Conservation (phyloP, 2,888 invertebrate species). For the Campoletis raptor region DNA sequence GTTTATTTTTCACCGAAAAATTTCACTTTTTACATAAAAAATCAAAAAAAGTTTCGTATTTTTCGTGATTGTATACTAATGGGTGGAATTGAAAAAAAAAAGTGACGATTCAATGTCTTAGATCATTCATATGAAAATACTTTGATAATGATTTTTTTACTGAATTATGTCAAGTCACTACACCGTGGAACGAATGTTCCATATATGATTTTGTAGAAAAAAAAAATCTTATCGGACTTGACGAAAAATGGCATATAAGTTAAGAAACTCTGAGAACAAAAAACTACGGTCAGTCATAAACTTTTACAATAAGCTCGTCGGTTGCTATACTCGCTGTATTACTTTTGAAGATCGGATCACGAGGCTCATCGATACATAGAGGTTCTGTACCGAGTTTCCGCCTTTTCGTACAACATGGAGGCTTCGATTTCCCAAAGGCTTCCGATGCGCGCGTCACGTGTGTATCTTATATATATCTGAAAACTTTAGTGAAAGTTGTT, state of each 20-base stretch:
- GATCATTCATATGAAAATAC: not conserved
- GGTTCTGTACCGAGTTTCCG: slow-evolving; percentile 4
- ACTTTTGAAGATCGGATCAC: slow-evolving; percentile 35
- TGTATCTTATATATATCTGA: slow-evolving; percentile 27
- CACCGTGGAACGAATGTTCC: not conserved
- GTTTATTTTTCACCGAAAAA: not conserved
- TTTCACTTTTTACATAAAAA: not conserved
- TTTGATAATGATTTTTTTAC: not conserved
- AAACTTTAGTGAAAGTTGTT: slow-evolving; percentile 58
- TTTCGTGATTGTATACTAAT: not conserved
- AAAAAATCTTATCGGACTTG: slow-evolving; percentile 1
- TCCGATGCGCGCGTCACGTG: slow-evolving; percentile 39
- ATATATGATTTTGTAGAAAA: not conserved
- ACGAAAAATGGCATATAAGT: not conserved
- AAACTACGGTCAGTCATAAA: slow-evolving; percentile 3
- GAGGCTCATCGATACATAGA: slow-evolving; percentile 21
- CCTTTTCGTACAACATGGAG: slow-evolving; percentile 15
- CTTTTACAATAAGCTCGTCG: slow-evolving; percentile 26
- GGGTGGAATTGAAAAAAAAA: not conserved
- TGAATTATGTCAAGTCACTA: not conserved
- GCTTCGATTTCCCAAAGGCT: slow-evolving; percentile 58
- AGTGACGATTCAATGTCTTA: not conserved
- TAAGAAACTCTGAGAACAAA: not conserved
- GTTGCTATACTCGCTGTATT: not conserved
- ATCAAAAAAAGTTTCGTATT: not conserved